Evolutionary conservation across 2,888 invertebrate genomes (phyloP).

Genomic region (Platycheirus rosarum): DNA sequence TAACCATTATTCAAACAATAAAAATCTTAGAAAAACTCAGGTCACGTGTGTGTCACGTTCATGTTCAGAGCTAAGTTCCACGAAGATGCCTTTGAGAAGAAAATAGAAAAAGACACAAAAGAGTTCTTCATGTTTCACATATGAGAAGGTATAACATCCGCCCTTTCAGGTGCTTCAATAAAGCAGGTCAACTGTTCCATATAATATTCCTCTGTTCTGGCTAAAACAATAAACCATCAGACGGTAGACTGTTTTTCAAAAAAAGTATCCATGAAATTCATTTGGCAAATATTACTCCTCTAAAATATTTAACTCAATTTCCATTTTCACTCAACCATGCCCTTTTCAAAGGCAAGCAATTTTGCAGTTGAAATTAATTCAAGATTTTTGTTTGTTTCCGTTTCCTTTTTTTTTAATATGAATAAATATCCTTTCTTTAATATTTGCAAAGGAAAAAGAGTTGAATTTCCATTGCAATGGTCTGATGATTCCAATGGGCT

Average conservation of each 20-base stretch:
- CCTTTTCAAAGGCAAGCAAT: conserved; percentile 7
- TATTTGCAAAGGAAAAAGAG: not conserved
- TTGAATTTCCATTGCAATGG: conserved; percentile 46
- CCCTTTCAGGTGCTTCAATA: conserved; percentile 11
- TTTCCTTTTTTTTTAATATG: conserved; percentile 21
- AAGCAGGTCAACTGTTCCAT: conserved; percentile 25
- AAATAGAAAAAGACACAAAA: not conserved
- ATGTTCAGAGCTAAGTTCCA: not conserved
- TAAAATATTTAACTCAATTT: conserved; percentile 29
- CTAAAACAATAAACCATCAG: conserved; percentile 16
- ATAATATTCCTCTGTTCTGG: not conserved
- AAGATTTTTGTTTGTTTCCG: not conserved
- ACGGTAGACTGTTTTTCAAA: conserved; percentile 13
- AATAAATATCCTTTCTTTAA: not conserved
- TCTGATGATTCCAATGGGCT: conserved; percentile 40
- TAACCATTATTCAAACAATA: too few relatives aligned
- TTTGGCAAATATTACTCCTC: not conserved
- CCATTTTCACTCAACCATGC: conserved; percentile 34
- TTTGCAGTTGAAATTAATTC: conserved; percentile 34
- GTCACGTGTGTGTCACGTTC: too few relatives aligned
- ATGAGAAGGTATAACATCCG: not conserved
- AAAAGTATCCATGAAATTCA: not conserved
- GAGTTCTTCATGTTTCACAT: conserved; percentile 7
- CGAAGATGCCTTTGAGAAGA: not conserved
- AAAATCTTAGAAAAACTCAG: too few relatives aligned